A percentile compares a stretch with the other conserved stretches of the same genome.
phyloP scores from a whole-genome alignment of 2,888 invertebrate species.

The Priapulus caudatus region DNA sequence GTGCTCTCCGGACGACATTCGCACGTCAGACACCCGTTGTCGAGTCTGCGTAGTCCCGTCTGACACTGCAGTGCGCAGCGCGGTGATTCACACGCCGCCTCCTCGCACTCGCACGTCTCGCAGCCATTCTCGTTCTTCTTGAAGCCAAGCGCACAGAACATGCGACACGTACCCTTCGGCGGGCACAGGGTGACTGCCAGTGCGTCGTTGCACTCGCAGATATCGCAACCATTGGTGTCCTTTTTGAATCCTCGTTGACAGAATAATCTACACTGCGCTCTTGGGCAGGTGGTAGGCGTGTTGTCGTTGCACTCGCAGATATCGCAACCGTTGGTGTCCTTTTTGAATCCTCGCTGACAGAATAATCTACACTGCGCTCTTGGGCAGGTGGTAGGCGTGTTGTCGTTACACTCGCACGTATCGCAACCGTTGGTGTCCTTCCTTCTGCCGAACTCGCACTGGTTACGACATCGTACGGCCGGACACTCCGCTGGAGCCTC shows the following conservation, averaged over 20 bases:
- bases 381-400: too few relatives aligned
- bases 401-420: background rate
- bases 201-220: too few relatives aligned
- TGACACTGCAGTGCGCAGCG: too few relatives aligned
- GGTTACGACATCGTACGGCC: too few relatives aligned
- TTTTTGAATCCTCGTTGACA: background rate
- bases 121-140: background rate
- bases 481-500: too few relatives aligned
- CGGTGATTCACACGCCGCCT: too few relatives aligned
- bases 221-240: background rate
- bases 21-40: background rate
- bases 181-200: too few relatives aligned
- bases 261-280: too few relatives aligned
- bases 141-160: background rate
- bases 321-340: background rate
- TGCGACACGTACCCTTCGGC: too few relatives aligned
- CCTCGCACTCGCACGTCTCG: conserved; percentile 1
- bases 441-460: background rate
- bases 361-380: too few relatives aligned
- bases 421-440: background rate
- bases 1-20: background rate
- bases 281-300: too few relatives aligned
- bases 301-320: background rate
- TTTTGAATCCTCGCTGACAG: background rate
- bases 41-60: too few relatives aligned